A percentile compares a stretch with the other conserved stretches of the same genome.
Conservation (phyloP, 2,797 vertebrate genomes). For the Alauda arvensis region DNA sequence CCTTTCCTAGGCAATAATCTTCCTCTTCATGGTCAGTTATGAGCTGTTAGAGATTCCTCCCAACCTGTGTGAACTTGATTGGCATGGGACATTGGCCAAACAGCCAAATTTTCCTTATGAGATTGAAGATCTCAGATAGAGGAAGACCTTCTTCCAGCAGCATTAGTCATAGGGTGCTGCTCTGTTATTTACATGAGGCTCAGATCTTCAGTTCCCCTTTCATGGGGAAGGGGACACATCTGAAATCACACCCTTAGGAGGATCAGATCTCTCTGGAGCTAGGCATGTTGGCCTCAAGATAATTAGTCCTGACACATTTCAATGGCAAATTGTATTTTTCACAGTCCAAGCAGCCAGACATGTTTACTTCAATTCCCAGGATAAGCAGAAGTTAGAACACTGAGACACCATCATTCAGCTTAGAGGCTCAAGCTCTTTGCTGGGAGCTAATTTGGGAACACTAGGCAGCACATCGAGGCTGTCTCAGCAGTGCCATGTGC, state of each 20-base stretch:
- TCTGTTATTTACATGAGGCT: neutral
- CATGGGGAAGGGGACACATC: neutral
- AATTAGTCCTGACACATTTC: conserved; percentile 32
- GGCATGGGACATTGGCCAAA: conserved; percentile 7
- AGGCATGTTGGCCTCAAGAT: conserved; percentile 19
- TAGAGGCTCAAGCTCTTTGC: conserved; percentile 9
- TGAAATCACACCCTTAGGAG: conserved; percentile 26
- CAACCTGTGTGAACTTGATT: neutral
- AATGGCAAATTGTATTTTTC: conserved; percentile 32
- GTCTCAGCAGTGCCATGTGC: neutral
- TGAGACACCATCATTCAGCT: neutral
- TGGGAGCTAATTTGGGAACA: conserved; percentile 38
- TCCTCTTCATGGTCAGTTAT: neutral
- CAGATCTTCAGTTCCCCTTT: conserved; percentile 6
- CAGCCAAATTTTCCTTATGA: conserved; percentile 3
- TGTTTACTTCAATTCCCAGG: conserved; percentile 44
- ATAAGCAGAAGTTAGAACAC: conserved; percentile 15
- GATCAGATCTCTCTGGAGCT: neutral
- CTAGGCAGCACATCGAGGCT: neutral
- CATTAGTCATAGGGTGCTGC: neutral
- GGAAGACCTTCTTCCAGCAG: conserved; percentile 1
- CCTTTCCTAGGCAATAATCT: conserved; percentile 22
- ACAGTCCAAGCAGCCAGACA: neutral
- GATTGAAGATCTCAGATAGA: neutral
- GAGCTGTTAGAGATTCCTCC: neutral